These are phyloP conservation scores for Okapia johnstoni DNA, from an alignment of 2,113 vertebrate species.

Conservation along the genomic window DNA sequence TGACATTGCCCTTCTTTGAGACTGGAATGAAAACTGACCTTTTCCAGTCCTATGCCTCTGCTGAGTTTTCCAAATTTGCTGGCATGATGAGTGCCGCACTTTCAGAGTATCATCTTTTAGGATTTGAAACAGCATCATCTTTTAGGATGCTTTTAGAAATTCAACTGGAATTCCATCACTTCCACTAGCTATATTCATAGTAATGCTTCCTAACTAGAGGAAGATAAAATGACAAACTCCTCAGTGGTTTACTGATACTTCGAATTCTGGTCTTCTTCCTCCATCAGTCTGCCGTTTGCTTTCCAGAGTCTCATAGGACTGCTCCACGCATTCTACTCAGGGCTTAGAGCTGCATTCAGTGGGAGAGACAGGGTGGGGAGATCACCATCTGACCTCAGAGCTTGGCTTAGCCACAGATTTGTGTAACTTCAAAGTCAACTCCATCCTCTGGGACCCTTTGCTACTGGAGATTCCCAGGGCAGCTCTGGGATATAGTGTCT, in stretches of 20 bases:
- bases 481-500: neutral
- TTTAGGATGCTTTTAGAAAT: too few species aligned
- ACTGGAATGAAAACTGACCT: neutral
- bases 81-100: neutral
- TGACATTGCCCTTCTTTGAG: neutral
- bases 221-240: neutral
- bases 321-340: rapidly evolving
- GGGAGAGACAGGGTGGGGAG: neutral
- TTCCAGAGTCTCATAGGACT: rapidly evolving
- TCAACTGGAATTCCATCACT: neutral
- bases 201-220: neutral
- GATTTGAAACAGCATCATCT: neutral
- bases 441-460: neutral
- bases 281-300: too few species aligned
- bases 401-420: too few species aligned
- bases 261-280: neutral
- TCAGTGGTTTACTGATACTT: rapidly evolving
- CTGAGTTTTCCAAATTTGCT: neutral
- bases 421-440: neutral
- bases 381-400: neutral
- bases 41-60: neutral
- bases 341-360: rapidly evolving
- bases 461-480: neutral
- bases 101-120: neutral
- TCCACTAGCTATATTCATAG: neutral